A percentile compares a stretch with the other conserved stretches of the same genome.
These are phyloP conservation scores for Entomobrya proxima DNA, from an alignment of 2,888 invertebrate genomes.

Conservation along the genomic window DNA sequence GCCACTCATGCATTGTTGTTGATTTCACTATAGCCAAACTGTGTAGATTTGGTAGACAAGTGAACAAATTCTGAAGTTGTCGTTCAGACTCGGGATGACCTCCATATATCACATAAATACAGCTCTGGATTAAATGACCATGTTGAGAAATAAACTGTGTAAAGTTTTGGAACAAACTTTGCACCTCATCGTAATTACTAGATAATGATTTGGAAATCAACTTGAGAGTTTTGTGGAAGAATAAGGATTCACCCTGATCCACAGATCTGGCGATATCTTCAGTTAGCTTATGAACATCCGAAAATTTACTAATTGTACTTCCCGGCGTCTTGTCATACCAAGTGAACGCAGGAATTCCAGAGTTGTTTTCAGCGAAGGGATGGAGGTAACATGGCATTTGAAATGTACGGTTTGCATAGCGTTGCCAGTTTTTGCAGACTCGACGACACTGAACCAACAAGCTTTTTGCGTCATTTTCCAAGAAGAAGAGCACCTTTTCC, in stretches of 20 bases:
- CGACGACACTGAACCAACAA: background rate
- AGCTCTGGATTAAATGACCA: background rate
- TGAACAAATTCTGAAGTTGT: background rate
- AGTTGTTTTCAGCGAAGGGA: background rate
- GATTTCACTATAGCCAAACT: background rate
- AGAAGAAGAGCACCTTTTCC: too few relatives aligned
- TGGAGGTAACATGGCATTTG: background rate
- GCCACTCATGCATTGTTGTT: background rate
- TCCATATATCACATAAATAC: background rate
- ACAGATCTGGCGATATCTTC: too few relatives aligned
- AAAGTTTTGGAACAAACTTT: background rate
- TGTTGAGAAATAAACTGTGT: background rate
- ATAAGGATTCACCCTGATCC: background rate
- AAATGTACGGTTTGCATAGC: background rate
- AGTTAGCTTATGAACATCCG: too few relatives aligned
- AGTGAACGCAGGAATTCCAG: background rate
- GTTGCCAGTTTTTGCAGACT: background rate
- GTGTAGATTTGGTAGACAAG: background rate
- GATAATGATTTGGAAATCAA: background rate
- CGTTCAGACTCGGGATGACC: background rate
- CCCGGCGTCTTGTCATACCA: background rate
- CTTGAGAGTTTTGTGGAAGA: slow-evolving; percentile 1
- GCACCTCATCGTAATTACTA: background rate
- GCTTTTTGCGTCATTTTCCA: too few relatives aligned
- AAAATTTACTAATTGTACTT: background rate